Evolutionary conservation across 2,888 invertebrate species (phyloP), one percentile per base, ranked within the genome.

Genomic region (Cantharis lateralis): DNA sequence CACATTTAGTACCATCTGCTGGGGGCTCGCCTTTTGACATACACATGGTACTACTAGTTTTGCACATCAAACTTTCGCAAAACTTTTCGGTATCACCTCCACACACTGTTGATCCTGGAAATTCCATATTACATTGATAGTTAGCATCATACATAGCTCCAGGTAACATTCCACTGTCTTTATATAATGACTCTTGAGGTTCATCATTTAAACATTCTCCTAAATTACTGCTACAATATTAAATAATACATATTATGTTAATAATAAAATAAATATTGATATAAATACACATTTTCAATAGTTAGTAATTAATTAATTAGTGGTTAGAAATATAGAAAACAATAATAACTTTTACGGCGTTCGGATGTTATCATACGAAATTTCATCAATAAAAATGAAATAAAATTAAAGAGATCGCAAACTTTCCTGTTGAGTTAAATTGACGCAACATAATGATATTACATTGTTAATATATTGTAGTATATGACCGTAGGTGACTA

Each of bases 1-100:
- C 93, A 84, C 93, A 93, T 75, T 90, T 90, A 0, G 93, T 93
- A 1, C 93, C 93, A 81, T 93, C 93, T 1, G 91, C 92, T 3
- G 92, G 91, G 0, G 92, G 91, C 81, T 91, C 89, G 1, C 90
- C 88, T 69, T 89, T 88, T 0, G 91, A 89, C 66, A 89, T 85
- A 82, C 92, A 93, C 28, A 86, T 86, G 0, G 74, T 80, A 66
- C 88, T 88, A 32, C 88, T 86, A 70, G 87, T 85, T 81, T 87
- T 84, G 82, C 92, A 92, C 87, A 90, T 88, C 32, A 92, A 82
- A 24, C 88, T 88, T 81, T 86, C 90, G 88, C 84, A 89, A 74
- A 91, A 84, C 75, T 85, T 84, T 13, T 85, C 85, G n/a, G 85
- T 81, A n/a, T 85, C 82, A 13, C 83, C 79, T 3, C 77, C 73